Evolutionary conservation across 2,797 vertebrate species (phyloP).

Genomic region (Eulemur mongoz): DNA sequence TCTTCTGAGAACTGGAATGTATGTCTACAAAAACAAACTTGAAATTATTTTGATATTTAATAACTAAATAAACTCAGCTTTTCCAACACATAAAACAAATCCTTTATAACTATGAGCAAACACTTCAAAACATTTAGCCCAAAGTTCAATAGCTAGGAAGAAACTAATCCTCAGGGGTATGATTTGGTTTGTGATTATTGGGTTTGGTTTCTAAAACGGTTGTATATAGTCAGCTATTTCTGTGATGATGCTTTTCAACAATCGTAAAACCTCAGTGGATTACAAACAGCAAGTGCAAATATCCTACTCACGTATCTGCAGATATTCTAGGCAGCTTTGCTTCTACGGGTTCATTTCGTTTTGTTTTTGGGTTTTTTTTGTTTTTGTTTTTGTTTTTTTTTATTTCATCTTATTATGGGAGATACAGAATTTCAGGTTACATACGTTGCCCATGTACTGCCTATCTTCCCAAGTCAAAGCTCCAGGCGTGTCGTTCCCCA

Average conservation of each 20-base stretch:
- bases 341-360: background rate
- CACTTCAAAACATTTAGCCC: background rate
- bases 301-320: background rate
- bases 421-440: too few relatives aligned
- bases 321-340: background rate
- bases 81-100: constrained; percentile 17
- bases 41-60: constrained; percentile 10
- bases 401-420: too few relatives aligned
- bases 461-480: too few relatives aligned
- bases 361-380: too few relatives aligned
- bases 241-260: background rate
- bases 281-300: background rate
- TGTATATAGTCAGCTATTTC: background rate
- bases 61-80: background rate
- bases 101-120: background rate
- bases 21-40: background rate
- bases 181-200: background rate
- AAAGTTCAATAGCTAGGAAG: background rate
- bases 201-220: background rate
- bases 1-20: background rate
- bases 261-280: background rate
- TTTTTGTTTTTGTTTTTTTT: too few relatives aligned
- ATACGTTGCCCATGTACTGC: too few relatives aligned
- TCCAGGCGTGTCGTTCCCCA: too few relatives aligned
- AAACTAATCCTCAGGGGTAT: background rate